Base-by-base conservation (phyloP, 2,888 invertebrate species). In the Caenorhabditis afra region DNA sequence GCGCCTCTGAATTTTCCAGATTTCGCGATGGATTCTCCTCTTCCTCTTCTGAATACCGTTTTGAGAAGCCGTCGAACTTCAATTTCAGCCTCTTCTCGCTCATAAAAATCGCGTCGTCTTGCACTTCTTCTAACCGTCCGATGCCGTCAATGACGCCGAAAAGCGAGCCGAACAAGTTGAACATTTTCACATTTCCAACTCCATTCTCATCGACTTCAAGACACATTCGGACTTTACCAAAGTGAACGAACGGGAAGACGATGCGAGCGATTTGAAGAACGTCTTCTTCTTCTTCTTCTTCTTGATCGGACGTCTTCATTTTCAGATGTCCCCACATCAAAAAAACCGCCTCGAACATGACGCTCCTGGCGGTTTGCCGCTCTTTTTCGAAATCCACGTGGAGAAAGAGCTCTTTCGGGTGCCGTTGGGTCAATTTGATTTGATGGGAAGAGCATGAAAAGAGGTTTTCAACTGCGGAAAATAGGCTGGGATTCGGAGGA, bases 211-310 rank as follows among this genome's bases (percentile, higher is more conserved):
- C 55, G 1, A 55, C 14, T 44, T 62, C 61, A 23, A 52, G 37
- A 20, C 39, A 67, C 20, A 78, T 78, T 52, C 78, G 41, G 11
- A 78, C 55, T 58, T 67, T 73, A 45, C 78, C 78, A 41, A 78
- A 78, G 55, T 78, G 73, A 18, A 73, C 71, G 23, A 73, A 78
- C 22, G 78, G 78, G 20, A 78, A 4, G 12, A 35, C 50, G n/a
- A 78, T 20, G 0, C 37, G 11, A 16, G 23, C 16, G 39, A 75
- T 29, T 7, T 29, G 3, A 7, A 29, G 29, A 29, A 29, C 7
- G 7, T 29, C 7, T 7, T 29, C n/a, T n/a, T n/a, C n/a, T n/a
- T n/a, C n/a, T n/a, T n/a, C n/a, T n/a, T 74, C 23, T 14, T 53
- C 10, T 29, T 47, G 39, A 59, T 39, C 18, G 20, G 22, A 29